Percentiles rank a stretch among this genome's conserved stretches.
phyloP scores from a whole-genome alignment of 2,113 vertebrate genomes.

The Arenaria interpres region DNA sequence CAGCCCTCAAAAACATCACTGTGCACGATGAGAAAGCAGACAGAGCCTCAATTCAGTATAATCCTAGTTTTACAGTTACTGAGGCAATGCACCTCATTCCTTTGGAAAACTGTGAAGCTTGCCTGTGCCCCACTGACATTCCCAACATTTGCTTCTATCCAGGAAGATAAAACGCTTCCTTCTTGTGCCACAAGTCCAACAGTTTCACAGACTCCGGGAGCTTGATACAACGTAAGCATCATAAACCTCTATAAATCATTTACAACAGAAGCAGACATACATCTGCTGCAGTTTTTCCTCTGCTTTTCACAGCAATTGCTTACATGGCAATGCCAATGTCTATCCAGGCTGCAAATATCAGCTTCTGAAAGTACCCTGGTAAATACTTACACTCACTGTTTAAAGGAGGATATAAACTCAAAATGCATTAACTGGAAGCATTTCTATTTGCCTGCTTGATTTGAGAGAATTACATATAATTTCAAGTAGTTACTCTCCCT shows the following conservation, averaged over 20 bases:
- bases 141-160: not conserved
- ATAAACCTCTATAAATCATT: not conserved
- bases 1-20: not conserved
- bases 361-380: not conserved
- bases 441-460: not conserved
- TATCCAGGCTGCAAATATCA: not conserved
- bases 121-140: not conserved
- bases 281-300: not conserved
- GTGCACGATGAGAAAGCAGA: not conserved
- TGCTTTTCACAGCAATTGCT: not conserved
- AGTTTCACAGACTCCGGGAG: not conserved
- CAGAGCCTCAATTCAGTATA: not conserved
- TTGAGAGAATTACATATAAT: not conserved
- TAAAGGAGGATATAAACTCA: not conserved
- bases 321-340: not conserved
- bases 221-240: not conserved
- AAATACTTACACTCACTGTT: not conserved
- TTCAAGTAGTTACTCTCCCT: not conserved
- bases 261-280: not conserved
- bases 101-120: not conserved
- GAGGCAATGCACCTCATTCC: not conserved
- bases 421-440: not conserved
- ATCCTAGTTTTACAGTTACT: not conserved
- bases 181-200: accelerated
- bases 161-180: not conserved